Conservation (phyloP, 2,797 vertebrate species). For the Scomberomorus guttatus region DNA sequence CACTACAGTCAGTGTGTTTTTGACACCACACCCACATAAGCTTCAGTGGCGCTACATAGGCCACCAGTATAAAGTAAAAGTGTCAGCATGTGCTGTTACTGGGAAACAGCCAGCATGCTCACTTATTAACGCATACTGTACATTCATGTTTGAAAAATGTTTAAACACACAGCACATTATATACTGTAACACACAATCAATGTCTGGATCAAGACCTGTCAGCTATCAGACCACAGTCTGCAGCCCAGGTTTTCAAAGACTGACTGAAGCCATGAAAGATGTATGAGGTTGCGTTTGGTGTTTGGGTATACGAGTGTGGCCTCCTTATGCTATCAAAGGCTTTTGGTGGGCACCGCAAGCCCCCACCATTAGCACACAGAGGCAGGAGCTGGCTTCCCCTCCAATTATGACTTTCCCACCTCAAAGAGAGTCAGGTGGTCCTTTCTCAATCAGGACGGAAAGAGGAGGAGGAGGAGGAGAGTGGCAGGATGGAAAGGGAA, state of each 20-base stretch:
- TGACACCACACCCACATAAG: not conserved
- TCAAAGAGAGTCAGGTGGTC: conserved; percentile 73
- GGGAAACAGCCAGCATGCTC: not conserved
- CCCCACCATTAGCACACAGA: conserved; percentile 56
- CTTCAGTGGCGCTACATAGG: too few relatives aligned
- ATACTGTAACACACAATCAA: conserved; percentile 15
- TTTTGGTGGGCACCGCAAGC: conserved; percentile 56
- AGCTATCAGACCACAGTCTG: conserved; percentile 43
- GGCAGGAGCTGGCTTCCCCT: conserved; percentile 65
- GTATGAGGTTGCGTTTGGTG: conserved; percentile 52
- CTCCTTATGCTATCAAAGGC: conserved; percentile 70
- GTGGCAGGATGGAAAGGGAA: conserved; percentile 59
- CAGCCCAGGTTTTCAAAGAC: conserved; percentile 56
- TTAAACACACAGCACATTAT: conserved; percentile 24
- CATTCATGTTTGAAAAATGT: conserved; percentile 19
- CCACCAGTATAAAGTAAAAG: not conserved
- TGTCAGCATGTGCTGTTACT: not conserved
- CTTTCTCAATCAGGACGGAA: conserved; percentile 68
- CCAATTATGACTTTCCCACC: conserved; percentile 69
- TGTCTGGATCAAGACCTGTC: conserved; percentile 49
- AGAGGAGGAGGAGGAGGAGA: conserved; percentile 51
- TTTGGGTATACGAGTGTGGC: conserved; percentile 54
- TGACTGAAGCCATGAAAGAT: conserved; percentile 62
- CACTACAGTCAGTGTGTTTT: not conserved
- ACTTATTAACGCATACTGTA: too few relatives aligned